Evolutionary conservation across 1,140 invertebrate species (phyloP).

Genomic region (Holcopasites calliopsidis): DNA sequence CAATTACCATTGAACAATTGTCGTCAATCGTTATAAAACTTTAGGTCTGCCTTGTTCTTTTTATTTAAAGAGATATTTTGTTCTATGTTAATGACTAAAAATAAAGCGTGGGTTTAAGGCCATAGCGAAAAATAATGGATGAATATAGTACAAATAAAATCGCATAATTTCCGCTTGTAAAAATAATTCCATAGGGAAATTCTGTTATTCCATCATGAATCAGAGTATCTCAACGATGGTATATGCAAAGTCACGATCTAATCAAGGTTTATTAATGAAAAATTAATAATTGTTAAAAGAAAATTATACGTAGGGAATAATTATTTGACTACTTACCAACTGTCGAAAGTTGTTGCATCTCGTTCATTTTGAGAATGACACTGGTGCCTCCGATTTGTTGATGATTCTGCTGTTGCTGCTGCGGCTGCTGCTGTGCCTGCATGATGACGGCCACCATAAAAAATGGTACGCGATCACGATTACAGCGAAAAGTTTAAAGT

Average conservation of each 20-base stretch:
- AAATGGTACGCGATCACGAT: not conserved
- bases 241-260: not conserved
- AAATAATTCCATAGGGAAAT: not conserved
- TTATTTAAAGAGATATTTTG: too few species aligned
- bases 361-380: slow-evolving; percentile 87
- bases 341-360: slow-evolving; percentile 85
- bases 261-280: not conserved
- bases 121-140: not conserved
- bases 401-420: slow-evolving; percentile 62
- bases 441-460: slow-evolving; percentile 60
- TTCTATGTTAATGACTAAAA: too few species aligned
- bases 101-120: not conserved
- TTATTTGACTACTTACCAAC: slow-evolving; percentile 79
- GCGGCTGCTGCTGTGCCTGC: slow-evolving; percentile 74
- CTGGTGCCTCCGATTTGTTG: slow-evolving; percentile 79
- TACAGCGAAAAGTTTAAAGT: not conserved
- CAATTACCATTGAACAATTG: too few species aligned
- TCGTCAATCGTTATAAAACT: too few species aligned
- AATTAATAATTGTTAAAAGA: not conserved
- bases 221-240: not conserved
- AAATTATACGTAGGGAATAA: not conserved
- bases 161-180: not conserved
- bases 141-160: not conserved
- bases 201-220: not conserved
- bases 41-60: too few species aligned